Percentiles rank a stretch among this genome's conserved stretches.
phyloP scores from a whole-genome alignment of 2,888 invertebrate genomes.

The Margaritifera margaritifera region DNA sequence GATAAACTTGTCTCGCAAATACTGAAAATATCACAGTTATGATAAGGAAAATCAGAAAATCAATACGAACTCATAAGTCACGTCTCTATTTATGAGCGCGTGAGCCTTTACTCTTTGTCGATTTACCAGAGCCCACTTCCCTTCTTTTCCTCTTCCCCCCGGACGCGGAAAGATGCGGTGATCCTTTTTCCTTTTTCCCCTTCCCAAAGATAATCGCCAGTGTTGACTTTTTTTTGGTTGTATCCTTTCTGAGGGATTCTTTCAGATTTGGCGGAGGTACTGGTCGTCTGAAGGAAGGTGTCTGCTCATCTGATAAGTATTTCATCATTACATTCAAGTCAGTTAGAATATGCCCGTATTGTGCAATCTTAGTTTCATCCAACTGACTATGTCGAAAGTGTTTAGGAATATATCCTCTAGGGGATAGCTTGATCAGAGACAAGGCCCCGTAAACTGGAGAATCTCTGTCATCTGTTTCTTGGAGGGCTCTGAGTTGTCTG shows the following conservation, averaged over 20 bases:
- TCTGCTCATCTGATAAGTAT: conserved; percentile 51
- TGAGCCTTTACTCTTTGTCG: too few relatives aligned
- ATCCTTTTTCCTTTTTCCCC: conserved; percentile 29
- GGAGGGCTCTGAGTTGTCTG: conserved; percentile 3
- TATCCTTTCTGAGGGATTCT: conserved; percentile 13
- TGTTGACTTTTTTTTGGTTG: conserved; percentile 44
- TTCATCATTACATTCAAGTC: conserved; percentile 52
- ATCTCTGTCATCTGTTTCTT: background rate
- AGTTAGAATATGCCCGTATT: conserved; percentile 39
- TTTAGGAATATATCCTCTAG: conserved; percentile 36
- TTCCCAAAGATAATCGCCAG: conserved; percentile 58
- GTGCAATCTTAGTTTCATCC: conserved; percentile 44
- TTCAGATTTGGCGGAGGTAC: conserved; percentile 41
- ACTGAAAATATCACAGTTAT: too few relatives aligned
- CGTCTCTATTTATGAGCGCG: too few relatives aligned
- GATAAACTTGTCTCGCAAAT: too few relatives aligned
- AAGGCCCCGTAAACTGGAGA: conserved; percentile 26
- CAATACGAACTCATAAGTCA: too few relatives aligned
- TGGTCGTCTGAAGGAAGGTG: conserved; percentile 57
- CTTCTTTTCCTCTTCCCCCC: conserved; percentile 18
- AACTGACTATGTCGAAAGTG: conserved; percentile 50
- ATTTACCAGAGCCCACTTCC: conserved; percentile 5
- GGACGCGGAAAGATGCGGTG: conserved; percentile 18
- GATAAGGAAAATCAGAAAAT: too few relatives aligned
- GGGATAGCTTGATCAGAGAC: conserved; percentile 45